phyloP scores from a whole-genome alignment of 23 tunicate species.

The Aplidium turbinatum region DNA sequence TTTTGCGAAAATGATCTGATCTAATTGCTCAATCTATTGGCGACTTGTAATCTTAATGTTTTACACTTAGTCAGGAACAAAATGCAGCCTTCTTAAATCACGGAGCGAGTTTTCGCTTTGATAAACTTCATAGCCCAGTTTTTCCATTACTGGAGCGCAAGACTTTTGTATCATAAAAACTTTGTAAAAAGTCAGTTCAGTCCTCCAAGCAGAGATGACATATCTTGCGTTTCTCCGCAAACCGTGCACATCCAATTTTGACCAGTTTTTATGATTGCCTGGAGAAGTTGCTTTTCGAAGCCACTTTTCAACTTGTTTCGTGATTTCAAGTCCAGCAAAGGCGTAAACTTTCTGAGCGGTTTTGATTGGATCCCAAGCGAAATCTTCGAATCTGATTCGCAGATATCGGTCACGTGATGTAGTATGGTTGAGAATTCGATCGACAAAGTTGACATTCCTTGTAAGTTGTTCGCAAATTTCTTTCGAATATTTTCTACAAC shows the following conservation, averaged over 20 bases:
- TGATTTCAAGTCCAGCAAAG: not conserved
- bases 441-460: slow-evolving; percentile 4
- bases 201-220: slow-evolving; percentile 2
- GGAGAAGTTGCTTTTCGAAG: not conserved
- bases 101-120: too few species aligned
- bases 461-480: slow-evolving; percentile 6
- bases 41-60: too few species aligned
- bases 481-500: not conserved
- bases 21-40: too few species aligned
- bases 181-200: slow-evolving; percentile 1
- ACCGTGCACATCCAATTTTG: not conserved
- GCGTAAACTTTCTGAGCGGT: not conserved
- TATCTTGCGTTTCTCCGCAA: not conserved
- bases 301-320: not conserved
- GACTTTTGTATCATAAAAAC: slow-evolving; percentile 6
- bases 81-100: too few species aligned
- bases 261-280: not conserved
- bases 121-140: slow-evolving; percentile 16
- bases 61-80: too few species aligned
- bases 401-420: not conserved
- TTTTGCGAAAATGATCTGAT: too few species aligned
- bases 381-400: slow-evolving; percentile 27
- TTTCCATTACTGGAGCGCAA: not conserved
- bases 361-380: slow-evolving; percentile 11
- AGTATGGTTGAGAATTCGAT: not conserved